These are phyloP conservation scores for Scolanthus callimorphus DNA, from an alignment of 92 coral and sea anemone species.

Conservation along the genomic window DNA sequence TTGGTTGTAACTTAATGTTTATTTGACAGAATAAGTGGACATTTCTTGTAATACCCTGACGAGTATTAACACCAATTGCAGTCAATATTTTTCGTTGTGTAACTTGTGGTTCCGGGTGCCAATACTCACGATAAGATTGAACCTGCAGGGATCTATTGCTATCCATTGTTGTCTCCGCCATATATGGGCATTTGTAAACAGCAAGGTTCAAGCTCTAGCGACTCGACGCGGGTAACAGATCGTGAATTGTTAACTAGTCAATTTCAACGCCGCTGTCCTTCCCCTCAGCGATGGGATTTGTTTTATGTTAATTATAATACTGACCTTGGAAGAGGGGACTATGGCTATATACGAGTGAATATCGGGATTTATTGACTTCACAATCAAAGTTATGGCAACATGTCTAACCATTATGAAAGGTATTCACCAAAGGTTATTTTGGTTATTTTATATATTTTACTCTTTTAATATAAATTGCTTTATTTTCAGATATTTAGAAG, in stretches of 20 bases:
- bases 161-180: conserved; percentile 28
- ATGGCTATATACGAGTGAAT: not conserved
- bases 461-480: not conserved
- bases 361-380: not conserved
- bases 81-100: conserved; percentile 12
- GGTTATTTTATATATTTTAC: too few species aligned
- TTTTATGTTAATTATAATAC: not conserved
- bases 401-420: too few species aligned
- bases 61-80: too few species aligned
- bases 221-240: conserved; percentile 25
- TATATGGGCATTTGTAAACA: conserved; percentile 55
- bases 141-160: conserved; percentile 24
- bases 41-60: too few species aligned
- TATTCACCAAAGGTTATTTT: too few species aligned
- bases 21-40: too few species aligned
- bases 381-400: not conserved
- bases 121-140: conserved; percentile 19
- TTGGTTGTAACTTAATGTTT: too few species aligned
- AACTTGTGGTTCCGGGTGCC: conserved; percentile 56
- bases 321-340: not conserved
- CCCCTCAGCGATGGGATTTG: not conserved
- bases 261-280: conserved; percentile 3
- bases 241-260: conserved; percentile 16
- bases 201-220: conserved; percentile 43
- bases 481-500: conserved; percentile 25